phyloP scores from a whole-genome alignment of 2,888 invertebrate species.

The Athalia cordata region DNA sequence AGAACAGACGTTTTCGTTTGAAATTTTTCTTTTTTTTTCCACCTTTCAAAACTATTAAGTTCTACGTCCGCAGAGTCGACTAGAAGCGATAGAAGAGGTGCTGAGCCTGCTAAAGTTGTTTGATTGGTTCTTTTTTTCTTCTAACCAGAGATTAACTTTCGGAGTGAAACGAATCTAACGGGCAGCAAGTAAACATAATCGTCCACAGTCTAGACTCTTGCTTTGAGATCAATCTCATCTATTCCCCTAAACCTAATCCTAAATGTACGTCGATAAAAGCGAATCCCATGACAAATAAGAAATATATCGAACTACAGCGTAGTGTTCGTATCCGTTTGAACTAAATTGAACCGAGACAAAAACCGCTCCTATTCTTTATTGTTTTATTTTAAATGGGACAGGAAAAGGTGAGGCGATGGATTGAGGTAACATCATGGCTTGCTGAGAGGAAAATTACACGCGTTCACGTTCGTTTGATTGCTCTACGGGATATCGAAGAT shows the following conservation, averaged over 20 bases:
- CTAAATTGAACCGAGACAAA: slow-evolving; percentile 19
- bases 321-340: slow-evolving; percentile 1
- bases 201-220: slow-evolving; percentile 16
- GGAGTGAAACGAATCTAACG: too few species aligned
- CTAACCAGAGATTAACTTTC: neutral
- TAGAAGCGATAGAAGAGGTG: too few species aligned
- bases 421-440: neutral
- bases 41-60: neutral
- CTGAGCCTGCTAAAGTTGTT: too few species aligned
- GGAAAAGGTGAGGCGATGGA: slow-evolving; percentile 7
- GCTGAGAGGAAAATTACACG: slow-evolving; percentile 28
- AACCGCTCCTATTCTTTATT: neutral
- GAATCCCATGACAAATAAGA: slow-evolving; percentile 1
- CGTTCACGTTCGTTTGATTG: neutral
- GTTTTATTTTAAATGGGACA: neutral
- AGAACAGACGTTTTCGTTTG: too few species aligned
- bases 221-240: neutral
- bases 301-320: neutral
- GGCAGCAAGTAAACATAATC: neutral
- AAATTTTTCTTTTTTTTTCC: neutral
- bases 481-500: slow-evolving; percentile 9
- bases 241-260: neutral
- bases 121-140: neutral
- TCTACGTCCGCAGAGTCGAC: too few species aligned
- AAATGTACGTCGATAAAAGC: too few species aligned